phyloP scores from a whole-genome alignment of 1,140 invertebrate genomes.

The Diprion similis region DNA sequence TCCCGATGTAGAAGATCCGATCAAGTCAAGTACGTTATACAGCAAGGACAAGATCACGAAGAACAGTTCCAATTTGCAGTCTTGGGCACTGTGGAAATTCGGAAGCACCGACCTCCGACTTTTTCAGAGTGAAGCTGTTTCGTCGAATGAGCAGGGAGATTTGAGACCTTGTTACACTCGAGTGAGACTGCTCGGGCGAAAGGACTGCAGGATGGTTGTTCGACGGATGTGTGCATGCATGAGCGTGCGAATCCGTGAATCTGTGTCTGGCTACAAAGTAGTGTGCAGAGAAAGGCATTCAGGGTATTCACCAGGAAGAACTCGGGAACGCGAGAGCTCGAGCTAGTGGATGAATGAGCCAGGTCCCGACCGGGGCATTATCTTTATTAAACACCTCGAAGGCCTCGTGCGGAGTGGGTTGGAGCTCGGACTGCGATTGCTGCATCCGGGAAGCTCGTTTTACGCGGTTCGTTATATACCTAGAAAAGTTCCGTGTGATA shows the following conservation, averaged over 20 bases:
- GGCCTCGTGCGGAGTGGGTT: constrained; percentile 22
- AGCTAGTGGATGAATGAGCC: constrained; percentile 50
- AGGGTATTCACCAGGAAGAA: constrained; percentile 53
- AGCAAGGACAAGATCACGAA: not conserved
- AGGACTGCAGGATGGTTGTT: not conserved
- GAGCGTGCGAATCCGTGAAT: not conserved
- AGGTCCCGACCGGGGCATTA: constrained; percentile 52
- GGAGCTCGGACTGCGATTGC: not conserved
- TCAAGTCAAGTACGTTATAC: not conserved
- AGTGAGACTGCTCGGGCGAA: not conserved
- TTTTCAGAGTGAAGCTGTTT: no score
- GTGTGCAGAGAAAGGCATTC: constrained; percentile 43
- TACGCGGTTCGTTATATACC: not conserved
- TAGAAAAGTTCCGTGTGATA: not conserved
- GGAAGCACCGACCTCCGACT: no score
- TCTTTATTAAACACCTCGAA: constrained; percentile 61
- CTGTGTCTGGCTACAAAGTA: not conserved
- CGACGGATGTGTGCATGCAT: not conserved
- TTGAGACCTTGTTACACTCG: not conserved
- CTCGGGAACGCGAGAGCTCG: constrained; percentile 38
- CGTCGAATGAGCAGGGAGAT: not conserved
- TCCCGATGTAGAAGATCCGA: constrained; percentile 41
- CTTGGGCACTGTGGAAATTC: no score
- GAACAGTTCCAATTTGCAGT: not conserved
- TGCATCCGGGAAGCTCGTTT: not conserved